Evolutionary conservation across 2,797 vertebrate genomes (phyloP).

Genomic region (Channallabes apus): DNA sequence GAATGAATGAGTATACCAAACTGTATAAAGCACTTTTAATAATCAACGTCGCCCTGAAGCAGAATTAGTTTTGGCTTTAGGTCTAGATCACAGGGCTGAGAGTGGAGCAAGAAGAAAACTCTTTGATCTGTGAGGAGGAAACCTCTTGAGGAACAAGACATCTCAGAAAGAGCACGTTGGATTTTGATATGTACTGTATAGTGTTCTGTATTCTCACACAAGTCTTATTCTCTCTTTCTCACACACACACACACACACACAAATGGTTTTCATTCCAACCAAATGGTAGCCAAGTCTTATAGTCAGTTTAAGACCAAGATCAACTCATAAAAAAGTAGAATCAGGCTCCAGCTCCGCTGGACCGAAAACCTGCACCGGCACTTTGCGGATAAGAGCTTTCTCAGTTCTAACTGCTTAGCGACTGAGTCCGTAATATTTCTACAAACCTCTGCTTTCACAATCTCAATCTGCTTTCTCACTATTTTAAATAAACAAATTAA

Average conservation of each 20-base stretch:
- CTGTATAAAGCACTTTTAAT: background rate
- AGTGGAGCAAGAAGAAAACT: background rate
- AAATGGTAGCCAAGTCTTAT: background rate
- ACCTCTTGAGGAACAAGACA: background rate
- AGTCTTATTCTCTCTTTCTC: background rate
- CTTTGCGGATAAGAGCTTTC: background rate
- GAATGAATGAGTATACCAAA: background rate
- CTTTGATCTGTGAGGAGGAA: background rate
- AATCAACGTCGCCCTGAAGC: background rate
- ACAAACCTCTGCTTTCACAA: background rate
- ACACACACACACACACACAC: background rate
- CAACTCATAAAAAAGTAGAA: background rate
- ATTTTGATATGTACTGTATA: background rate
- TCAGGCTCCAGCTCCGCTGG: background rate
- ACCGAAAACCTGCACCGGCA: background rate
- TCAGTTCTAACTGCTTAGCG: background rate
- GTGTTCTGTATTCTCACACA: background rate
- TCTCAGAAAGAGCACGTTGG: background rate
- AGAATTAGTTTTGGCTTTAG: background rate
- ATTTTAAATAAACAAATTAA: background rate
- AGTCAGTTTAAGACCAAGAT: background rate
- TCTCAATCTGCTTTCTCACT: background rate
- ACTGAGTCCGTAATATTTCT: background rate
- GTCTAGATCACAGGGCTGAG: background rate
- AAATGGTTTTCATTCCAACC: background rate